Evolutionary conservation across 1,140 invertebrate species (phyloP).

Genomic region (Battus philenor): DNA sequence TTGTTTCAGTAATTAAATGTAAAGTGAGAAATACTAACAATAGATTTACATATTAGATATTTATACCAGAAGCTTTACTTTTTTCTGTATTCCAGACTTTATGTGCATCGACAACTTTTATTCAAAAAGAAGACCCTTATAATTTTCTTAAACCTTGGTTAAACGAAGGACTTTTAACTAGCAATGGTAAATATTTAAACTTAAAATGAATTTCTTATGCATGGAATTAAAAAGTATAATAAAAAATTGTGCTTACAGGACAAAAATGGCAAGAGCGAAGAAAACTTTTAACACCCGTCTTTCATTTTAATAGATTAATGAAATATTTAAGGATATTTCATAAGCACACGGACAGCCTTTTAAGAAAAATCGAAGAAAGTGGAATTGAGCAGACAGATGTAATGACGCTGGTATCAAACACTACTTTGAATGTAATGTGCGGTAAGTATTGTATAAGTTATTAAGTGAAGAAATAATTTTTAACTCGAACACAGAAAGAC

Average conservation of each 20-base stretch:
- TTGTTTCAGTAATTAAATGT: too few species aligned
- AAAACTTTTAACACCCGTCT: conserved; percentile 2
- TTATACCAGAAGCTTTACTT: too few species aligned
- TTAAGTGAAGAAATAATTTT: too few species aligned
- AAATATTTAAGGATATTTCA: neutral
- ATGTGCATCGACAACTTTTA: conserved; percentile 16
- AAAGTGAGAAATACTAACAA: too few species aligned
- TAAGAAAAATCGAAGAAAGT: conserved; percentile 17
- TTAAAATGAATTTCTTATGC: neutral
- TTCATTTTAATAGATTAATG: conserved; percentile 1
- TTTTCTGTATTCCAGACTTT: conserved; percentile 18
- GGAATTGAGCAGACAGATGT: conserved; percentile 10
- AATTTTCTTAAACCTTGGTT: conserved; percentile 23
- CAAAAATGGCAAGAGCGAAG: conserved; percentile 4
- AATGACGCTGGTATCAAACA: conserved; percentile 15
- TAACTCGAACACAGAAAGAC: too few species aligned
- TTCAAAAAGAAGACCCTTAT: conserved; percentile 18
- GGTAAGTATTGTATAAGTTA: conserved; percentile 20
- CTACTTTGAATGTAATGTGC: conserved; percentile 25
- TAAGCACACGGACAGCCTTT: conserved; percentile 15
- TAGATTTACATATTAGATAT: too few species aligned
- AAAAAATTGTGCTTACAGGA: neutral
- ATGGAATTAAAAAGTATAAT: neutral
- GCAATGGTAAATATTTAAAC: conserved; percentile 16
- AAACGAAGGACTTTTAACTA: conserved; percentile 20